Percentiles rank a stretch among this genome's conserved stretches.
These are phyloP conservation scores for Prunella fulvescens DNA, from an alignment of 2,113 vertebrate species.

Conservation along the genomic window DNA sequence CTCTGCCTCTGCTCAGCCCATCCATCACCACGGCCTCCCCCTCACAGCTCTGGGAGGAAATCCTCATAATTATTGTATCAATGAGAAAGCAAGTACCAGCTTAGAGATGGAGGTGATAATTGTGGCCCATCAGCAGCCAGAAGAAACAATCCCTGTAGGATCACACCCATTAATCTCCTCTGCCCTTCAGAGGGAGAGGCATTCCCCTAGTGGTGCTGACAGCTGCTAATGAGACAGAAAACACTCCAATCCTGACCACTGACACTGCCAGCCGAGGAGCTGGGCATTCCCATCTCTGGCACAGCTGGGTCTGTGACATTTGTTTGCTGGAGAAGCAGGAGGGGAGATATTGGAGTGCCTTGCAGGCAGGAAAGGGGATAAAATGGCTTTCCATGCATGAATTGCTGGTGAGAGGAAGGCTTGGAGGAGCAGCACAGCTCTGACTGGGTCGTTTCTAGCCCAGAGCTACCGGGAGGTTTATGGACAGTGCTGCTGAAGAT, in stretches of 20 bases:
- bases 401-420: background rate
- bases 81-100: background rate
- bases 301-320: background rate
- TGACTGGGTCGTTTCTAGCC: background rate
- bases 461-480: background rate
- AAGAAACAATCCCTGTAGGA: background rate
- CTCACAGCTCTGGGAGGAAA: background rate
- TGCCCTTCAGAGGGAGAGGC: background rate
- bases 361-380: background rate
- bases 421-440: background rate
- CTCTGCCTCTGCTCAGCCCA: background rate
- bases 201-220: background rate
- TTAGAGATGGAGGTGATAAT: constrained; percentile 19
- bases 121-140: constrained; percentile 17
- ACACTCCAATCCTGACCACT: background rate
- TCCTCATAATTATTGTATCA: background rate
- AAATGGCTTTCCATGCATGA: background rate
- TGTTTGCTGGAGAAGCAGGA: background rate
- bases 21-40: background rate
- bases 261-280: background rate
- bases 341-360: background rate
- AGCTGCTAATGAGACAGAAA: background rate
- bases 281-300: background rate
- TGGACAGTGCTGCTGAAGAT: background rate
- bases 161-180: background rate